Evolutionary conservation across 2,113 vertebrate species (phyloP).

Genomic region (Canis aureus): DNA sequence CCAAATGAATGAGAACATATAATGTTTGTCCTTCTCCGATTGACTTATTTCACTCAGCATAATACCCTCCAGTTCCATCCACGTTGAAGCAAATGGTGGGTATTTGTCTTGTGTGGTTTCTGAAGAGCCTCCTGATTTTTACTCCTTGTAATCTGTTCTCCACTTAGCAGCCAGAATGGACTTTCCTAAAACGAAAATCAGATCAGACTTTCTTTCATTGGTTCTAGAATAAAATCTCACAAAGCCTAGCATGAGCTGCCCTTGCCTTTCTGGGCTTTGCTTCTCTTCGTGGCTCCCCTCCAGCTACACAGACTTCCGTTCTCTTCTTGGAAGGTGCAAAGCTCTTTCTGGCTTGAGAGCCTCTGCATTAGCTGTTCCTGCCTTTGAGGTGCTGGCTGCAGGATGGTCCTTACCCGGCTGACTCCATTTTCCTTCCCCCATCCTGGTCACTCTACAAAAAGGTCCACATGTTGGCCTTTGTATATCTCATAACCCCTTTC

Average conservation of each 20-base stretch:
- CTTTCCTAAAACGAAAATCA: slow-evolving; percentile 22
- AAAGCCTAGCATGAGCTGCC: background rate
- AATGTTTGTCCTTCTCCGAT: too few relatives aligned
- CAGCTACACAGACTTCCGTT: background rate
- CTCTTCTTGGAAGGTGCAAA: background rate
- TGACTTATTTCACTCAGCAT: too few relatives aligned
- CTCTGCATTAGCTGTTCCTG: background rate
- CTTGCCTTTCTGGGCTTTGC: background rate
- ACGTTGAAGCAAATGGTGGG: too few relatives aligned
- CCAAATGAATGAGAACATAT: too few relatives aligned
- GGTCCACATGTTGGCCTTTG: background rate
- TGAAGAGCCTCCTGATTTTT: background rate
- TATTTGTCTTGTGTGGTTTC: background rate
- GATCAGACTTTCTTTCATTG: slow-evolving; percentile 13
- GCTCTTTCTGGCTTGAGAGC: background rate
- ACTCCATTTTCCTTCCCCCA: background rate
- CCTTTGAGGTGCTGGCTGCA: background rate
- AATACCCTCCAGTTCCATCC: too few relatives aligned
- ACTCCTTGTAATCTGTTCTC: background rate
- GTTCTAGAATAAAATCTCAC: background rate
- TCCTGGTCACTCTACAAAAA: background rate
- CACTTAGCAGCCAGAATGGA: background rate
- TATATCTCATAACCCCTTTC: background rate
- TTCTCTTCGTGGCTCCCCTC: background rate
- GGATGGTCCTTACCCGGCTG: background rate